Evolutionary conservation across 2,888 invertebrate genomes (phyloP).

Genomic region (Andrena camellia): DNA sequence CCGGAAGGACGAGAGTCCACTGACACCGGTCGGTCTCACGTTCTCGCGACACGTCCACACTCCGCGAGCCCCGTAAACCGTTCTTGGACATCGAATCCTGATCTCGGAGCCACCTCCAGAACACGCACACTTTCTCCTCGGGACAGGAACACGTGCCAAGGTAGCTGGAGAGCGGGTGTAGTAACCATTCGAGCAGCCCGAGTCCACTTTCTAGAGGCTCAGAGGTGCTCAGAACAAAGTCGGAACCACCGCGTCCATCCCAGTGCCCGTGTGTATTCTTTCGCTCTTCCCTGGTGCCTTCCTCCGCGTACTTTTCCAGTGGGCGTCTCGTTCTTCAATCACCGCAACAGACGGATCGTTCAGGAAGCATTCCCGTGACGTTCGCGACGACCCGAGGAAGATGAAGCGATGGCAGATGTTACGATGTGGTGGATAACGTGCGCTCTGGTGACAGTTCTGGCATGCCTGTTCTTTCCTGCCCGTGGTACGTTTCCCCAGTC

Average conservation of each 20-base stretch:
- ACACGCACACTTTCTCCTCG: constrained; percentile 63
- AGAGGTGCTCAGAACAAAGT: constrained; percentile 31
- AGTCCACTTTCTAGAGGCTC: constrained; percentile 64
- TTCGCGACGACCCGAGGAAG: constrained; percentile 39
- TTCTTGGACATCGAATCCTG: constrained; percentile 14
- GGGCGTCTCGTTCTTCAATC: not conserved
- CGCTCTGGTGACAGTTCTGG: constrained; percentile 53
- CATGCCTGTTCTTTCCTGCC: constrained; percentile 53
- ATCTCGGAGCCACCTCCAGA: constrained; percentile 20
- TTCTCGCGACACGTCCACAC: not conserved
- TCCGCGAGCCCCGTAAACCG: not conserved
- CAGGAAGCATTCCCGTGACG: not conserved
- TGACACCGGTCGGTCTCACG: constrained; percentile 28
- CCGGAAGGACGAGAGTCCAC: constrained; percentile 49
- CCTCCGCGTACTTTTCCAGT: not conserved
- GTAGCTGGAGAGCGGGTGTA: constrained; percentile 40
- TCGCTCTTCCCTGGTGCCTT: not conserved
- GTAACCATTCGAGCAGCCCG: constrained; percentile 48
- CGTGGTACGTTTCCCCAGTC: constrained; percentile 57
- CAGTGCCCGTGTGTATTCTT: constrained; percentile 22
- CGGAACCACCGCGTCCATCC: constrained; percentile 50
- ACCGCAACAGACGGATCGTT: not conserved
- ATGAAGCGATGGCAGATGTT: constrained; percentile 74
- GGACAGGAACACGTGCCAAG: constrained; percentile 52
- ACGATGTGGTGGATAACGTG: constrained; percentile 64